Percentiles rank a stretch among this genome's conserved stretches.
Evolutionary conservation across 2,888 invertebrate genomes (phyloP).

Genomic region (Mythimna albipuncta): DNA sequence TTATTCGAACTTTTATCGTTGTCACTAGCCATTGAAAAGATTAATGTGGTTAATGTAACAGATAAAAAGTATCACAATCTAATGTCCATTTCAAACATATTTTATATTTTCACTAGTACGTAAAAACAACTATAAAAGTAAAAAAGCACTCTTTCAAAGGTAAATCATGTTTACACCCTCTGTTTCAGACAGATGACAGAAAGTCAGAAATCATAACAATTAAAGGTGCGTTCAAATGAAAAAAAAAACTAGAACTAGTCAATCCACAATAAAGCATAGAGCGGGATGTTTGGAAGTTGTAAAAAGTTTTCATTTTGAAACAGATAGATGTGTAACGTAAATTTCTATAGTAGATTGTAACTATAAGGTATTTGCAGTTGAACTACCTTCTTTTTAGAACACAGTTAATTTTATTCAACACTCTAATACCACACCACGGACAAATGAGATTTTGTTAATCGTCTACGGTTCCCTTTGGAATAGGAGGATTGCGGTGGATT

Average conservation of each 20-base stretch:
- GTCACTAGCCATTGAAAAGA: constrained; percentile 90
- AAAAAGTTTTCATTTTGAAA: not conserved
- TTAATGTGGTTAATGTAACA: constrained; percentile 59
- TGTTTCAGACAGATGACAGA: constrained; percentile 66
- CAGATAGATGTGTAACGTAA: too few relatives aligned
- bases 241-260: not conserved
- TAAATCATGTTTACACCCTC: constrained; percentile 84
- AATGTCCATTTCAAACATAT: constrained; percentile 53
- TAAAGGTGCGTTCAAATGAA: constrained; percentile 64
- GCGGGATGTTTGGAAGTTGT: not conserved
- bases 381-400: too few relatives aligned
- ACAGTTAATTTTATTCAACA: too few relatives aligned
- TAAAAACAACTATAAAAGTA: constrained; percentile 70
- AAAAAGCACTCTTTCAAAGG: constrained; percentile 69
- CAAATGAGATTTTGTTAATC: not conserved
- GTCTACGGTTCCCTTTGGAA: not conserved
- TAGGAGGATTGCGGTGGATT: not conserved
- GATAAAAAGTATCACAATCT: constrained; percentile 61
- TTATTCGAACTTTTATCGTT: constrained; percentile 88
- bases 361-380: not conserved
- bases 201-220: constrained; percentile 42
- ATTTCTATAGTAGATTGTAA: not conserved
- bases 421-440: not conserved
- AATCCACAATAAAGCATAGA: not conserved
- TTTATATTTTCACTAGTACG: constrained; percentile 59